Evolutionary conservation across 2,888 invertebrate species (phyloP), one percentile per base, ranked within the genome.

Genomic region (Cephus sareptanus): DNA sequence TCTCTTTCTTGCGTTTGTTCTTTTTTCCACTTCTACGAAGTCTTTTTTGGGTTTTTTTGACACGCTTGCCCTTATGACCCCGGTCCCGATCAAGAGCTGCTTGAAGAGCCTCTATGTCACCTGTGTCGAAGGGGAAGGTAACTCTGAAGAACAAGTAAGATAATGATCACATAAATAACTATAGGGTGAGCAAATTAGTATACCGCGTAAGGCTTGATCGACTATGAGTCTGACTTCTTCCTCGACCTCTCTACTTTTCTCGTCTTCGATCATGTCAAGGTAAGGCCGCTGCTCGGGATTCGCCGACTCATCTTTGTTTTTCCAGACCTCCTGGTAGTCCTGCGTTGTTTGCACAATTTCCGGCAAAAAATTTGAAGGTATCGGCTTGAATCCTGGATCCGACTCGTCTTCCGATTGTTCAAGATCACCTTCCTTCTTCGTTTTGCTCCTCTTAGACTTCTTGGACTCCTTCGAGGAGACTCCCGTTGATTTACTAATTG

Each of bases 1-100:
- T 98, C 88, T 98, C 98, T 91, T 97, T 98, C 91, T 97, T 98
- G 92, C 97, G 98, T 90, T 98, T 98, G 83, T 94, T 95, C 88
- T 98, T 98, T 87, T 98, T 98, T 0, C 96, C 96, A 35, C 96
- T 95, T 23, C 96, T 94, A 68, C 96, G 94, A 0, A 95, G 93
- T 92, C 96, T 94, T 90, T 94, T 94, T 86, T 97, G 97, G 82
- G 95, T 95, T 88, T 97, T 96, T 85, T 96, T 96, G 0, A 93
- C 92, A 86, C 96, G 96, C 87, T 96, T 96, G 0, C 96, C 96
- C 87, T 96, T 96, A 80, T 94, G 92, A 1, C 95, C 95, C 85
- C 93, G 93, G 85, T 96, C 96, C 85, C 94, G 93, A 84, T 96
- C 95, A 79, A 94, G 93, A 4, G 97, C 97, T 83, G 95, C 94